phyloP scores from a whole-genome alignment of 2,113 vertebrate genomes.

The Urocolius indicus region DNA sequence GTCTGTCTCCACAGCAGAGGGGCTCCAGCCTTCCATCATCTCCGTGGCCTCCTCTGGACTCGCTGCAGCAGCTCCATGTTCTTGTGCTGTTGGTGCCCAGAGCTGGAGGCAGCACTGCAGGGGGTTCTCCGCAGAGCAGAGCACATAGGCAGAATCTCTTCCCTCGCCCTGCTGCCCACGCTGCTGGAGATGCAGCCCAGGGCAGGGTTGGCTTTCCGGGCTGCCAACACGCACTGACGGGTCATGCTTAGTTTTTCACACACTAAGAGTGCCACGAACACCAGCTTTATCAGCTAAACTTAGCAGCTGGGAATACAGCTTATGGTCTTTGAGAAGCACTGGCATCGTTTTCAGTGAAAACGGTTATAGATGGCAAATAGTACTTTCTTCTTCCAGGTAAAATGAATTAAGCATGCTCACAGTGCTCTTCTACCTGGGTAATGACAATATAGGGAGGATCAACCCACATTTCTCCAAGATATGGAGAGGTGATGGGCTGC shows the following conservation, averaged over 20 bases:
- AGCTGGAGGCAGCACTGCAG: background rate
- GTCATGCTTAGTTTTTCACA: background rate
- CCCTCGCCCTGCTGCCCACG: background rate
- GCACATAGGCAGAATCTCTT: background rate
- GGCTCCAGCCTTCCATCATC: too few species aligned
- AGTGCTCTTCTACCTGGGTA: background rate
- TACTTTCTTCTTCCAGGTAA: background rate
- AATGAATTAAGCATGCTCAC: fast-evolving
- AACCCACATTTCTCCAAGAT: background rate
- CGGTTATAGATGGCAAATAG: background rate
- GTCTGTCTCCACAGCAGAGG: too few species aligned
- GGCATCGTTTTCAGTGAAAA: background rate
- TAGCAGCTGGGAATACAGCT: background rate
- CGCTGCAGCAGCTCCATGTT: background rate
- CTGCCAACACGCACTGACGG: fast-evolving
- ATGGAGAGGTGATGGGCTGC: background rate
- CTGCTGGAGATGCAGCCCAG: background rate
- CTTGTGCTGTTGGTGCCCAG: too few species aligned
- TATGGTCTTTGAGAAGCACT: fast-evolving
- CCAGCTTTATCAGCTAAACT: background rate
- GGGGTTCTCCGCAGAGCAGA: background rate
- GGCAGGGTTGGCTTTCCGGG: background rate
- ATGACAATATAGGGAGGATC: background rate
- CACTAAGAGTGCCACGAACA: background rate
- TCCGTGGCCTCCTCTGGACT: background rate